phyloP scores from a whole-genome alignment of 2,888 invertebrate species.

The Pardosa pseudoannulata region DNA sequence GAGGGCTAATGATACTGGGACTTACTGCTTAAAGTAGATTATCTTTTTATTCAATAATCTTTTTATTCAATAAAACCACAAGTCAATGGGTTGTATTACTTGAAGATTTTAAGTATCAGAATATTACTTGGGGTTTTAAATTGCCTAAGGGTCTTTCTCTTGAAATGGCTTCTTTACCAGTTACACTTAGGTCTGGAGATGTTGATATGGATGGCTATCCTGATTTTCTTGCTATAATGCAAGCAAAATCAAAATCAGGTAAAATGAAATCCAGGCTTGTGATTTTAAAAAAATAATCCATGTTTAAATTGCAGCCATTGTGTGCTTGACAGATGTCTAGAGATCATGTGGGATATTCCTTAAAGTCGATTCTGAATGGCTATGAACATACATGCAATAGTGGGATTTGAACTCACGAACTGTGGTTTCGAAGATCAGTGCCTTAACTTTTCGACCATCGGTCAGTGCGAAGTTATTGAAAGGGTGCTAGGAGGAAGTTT shows the following conservation, averaged over 20 bases:
- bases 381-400: no score
- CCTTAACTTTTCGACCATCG: no score
- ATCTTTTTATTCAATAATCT: slow-evolving; percentile 75
- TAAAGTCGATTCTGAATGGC: no score
- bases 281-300: slow-evolving; percentile 85
- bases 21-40: no score
- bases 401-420: no score
- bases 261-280: slow-evolving; percentile 82
- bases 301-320: slow-evolving; percentile 81
- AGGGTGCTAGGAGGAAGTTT: no score
- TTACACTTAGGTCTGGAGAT: slow-evolving; percentile 90
- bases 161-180: slow-evolving; percentile 58
- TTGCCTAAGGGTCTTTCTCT: slow-evolving; percentile 76
- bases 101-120: slow-evolving; percentile 73
- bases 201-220: slow-evolving; percentile 98
- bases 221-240: slow-evolving; percentile 88
- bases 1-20: no score
- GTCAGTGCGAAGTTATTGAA: no score
- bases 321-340: slow-evolving; percentile 86
- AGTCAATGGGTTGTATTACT: slow-evolving; percentile 35
- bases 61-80: slow-evolving; percentile 58
- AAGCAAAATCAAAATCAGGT: slow-evolving; percentile 76
- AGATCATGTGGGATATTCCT: slow-evolving; percentile 86
- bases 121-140: slow-evolving; percentile 84
- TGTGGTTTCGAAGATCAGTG: no score